Percentiles rank a stretch among this genome's conserved stretches.
These are phyloP conservation scores for Rhinophrynus dorsalis DNA, from an alignment of 2,797 vertebrate species.

Conservation along the genomic window DNA sequence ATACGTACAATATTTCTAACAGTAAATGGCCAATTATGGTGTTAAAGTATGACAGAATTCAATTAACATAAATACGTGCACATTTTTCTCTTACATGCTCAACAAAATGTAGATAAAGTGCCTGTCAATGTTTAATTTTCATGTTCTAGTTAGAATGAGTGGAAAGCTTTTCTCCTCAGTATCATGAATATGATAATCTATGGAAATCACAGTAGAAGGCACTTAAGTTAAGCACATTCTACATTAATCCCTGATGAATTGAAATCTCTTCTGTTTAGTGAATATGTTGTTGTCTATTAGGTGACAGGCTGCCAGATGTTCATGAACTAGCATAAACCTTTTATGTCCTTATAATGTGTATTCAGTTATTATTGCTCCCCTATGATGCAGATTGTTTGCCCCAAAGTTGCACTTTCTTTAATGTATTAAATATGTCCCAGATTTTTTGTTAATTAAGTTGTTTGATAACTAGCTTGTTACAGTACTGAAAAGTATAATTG, in stretches of 20 bases:
- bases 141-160: constrained; percentile 74
- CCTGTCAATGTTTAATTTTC: constrained; percentile 76
- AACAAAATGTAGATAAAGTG: constrained; percentile 80
- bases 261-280: constrained; percentile 73
- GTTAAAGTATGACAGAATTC: constrained; percentile 66
- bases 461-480: too few relatives aligned
- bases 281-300: constrained; percentile 74
- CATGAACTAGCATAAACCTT: constrained; percentile 61
- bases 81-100: constrained; percentile 70
- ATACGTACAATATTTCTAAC: constrained; percentile 41
- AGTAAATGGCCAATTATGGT: constrained; percentile 48
- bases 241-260: constrained; percentile 75
- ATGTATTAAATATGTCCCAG: too few relatives aligned
- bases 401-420: too few relatives aligned
- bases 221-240: constrained; percentile 81
- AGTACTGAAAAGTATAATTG: too few relatives aligned
- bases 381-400: too few relatives aligned
- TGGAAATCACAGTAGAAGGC: constrained; percentile 80
- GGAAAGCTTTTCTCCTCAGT: constrained; percentile 74
- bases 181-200: constrained; percentile 90
- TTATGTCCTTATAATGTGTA: too few relatives aligned
- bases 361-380: too few relatives aligned
- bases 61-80: constrained; percentile 71
- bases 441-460: too few relatives aligned
- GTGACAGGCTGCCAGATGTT: constrained; percentile 77